Evolutionary conservation across 2,797 vertebrate genomes (phyloP).

Genomic region (Trematomus bernacchii): DNA sequence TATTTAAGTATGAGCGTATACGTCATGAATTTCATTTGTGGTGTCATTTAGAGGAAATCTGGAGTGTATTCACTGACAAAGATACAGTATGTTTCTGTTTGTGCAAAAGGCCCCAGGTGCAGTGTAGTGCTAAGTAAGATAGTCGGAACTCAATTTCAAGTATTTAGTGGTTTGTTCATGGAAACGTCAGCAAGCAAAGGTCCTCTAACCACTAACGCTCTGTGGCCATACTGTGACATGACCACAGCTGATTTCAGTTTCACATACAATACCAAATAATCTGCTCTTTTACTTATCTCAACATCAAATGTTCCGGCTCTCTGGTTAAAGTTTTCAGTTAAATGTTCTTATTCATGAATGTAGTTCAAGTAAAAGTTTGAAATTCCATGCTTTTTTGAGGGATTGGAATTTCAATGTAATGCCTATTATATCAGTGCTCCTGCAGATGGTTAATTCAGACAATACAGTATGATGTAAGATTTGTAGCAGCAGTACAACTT

Average conservation of each 20-base stretch:
- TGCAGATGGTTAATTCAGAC: background rate
- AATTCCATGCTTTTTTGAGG: no score
- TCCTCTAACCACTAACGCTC: background rate
- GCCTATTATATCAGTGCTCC: background rate
- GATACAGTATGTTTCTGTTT: background rate
- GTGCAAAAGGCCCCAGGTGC: background rate
- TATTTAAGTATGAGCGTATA: background rate
- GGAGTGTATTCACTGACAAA: background rate
- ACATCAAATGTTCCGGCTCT: background rate
- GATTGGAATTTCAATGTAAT: background rate
- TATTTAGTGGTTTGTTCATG: background rate
- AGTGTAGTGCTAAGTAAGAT: background rate
- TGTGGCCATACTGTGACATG: constrained; percentile 10
- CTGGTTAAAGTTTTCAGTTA: background rate
- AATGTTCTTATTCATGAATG: background rate
- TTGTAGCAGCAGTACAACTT: background rate
- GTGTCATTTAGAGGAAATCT: background rate
- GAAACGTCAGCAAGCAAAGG: background rate
- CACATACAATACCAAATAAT: background rate
- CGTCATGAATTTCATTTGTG: background rate
- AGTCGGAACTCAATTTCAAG: background rate
- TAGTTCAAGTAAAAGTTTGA: background rate
- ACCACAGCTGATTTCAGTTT: background rate
- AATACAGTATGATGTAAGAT: background rate
- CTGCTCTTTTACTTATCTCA: background rate